These are phyloP conservation scores for Octodon degus DNA, from an alignment of 2,113 vertebrate genomes.

Conservation along the genomic window DNA sequence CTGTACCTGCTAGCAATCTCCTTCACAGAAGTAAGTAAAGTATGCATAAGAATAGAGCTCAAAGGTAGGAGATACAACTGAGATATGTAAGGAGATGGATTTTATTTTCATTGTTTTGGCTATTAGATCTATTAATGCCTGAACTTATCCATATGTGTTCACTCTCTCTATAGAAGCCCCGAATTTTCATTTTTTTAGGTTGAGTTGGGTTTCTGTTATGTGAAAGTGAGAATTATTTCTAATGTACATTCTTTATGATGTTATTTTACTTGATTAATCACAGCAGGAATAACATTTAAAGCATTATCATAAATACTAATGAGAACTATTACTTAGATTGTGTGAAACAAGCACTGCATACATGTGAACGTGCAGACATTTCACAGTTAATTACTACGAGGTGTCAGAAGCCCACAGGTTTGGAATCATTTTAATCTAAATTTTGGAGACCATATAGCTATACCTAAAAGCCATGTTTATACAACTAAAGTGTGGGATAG, in stretches of 20 bases:
- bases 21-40: neutral
- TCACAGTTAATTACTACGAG: conserved; percentile 31
- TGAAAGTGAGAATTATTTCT: conserved; percentile 39
- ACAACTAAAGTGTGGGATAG: conserved; percentile 55
- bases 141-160: conserved; percentile 34
- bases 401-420: neutral
- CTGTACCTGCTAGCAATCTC: neutral
- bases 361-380: neutral
- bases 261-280: conserved; percentile 37
- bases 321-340: conserved; percentile 37
- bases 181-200: conserved; percentile 11
- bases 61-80: neutral
- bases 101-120: conserved; percentile 10
- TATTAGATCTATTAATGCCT: conserved; percentile 4
- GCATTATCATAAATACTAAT: conserved; percentile 43
- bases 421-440: conserved; percentile 42
- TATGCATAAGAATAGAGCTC: conserved; percentile 12
- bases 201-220: conserved; percentile 10
- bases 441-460: conserved; percentile 38
- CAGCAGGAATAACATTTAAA: conserved; percentile 41
- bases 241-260: conserved; percentile 23
- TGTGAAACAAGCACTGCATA: conserved; percentile 37
- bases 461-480: conserved; percentile 39
- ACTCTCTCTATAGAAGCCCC: neutral
- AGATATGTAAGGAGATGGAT: conserved; percentile 51